Conservation (phyloP, 2,797 vertebrate species). For the Spinus pinus region DNA sequence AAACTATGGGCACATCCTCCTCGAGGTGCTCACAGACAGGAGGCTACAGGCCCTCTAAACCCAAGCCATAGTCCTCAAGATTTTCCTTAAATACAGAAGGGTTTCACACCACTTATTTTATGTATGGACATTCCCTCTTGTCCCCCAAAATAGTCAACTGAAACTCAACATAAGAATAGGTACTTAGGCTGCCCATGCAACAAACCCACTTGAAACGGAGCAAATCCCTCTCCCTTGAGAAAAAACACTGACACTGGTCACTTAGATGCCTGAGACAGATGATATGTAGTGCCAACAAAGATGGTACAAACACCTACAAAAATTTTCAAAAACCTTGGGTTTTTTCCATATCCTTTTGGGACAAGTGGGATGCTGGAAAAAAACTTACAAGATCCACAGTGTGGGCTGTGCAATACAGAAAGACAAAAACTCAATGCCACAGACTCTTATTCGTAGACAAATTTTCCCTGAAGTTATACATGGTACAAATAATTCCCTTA, state of each 20-base stretch:
- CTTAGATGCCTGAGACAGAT: neutral
- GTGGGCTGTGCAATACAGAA: neutral
- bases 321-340: neutral
- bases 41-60: neutral
- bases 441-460: accelerated
- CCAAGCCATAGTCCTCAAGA: neutral
- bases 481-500: neutral
- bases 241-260: neutral
- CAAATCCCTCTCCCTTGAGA: neutral
- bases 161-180: accelerated
- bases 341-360: neutral
- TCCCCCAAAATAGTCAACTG: neutral
- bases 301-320: neutral
- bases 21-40: neutral
- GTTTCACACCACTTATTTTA: neutral
- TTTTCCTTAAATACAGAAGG: neutral
- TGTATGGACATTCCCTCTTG: neutral
- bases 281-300: neutral
- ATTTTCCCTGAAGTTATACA: neutral
- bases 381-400: neutral
- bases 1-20: accelerated
- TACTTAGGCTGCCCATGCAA: neutral
- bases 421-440: neutral
- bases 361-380: neutral
- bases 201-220: neutral